phyloP scores from a whole-genome alignment of 2,113 vertebrate genomes.

The Chascanopsetta lugubris region DNA sequence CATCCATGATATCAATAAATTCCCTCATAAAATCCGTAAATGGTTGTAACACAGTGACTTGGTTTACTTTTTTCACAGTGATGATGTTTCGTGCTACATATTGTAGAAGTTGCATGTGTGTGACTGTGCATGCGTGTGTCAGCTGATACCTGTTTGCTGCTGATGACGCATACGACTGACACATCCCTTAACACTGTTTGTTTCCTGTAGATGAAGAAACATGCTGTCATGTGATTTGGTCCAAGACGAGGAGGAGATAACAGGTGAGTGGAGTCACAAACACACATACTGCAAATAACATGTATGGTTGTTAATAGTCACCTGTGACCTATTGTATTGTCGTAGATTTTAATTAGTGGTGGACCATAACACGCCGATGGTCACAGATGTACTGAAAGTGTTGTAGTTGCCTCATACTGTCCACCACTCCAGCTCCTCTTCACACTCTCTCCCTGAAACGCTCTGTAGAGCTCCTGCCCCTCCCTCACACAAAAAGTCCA shows the following conservation, averaged over 20 bases:
- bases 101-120: not conserved
- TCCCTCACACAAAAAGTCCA: too few relatives aligned
- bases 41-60: slow-evolving; percentile 85
- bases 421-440: too few relatives aligned
- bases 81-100: slow-evolving; percentile 57
- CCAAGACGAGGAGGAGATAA: slow-evolving; percentile 25
- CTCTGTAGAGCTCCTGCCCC: too few relatives aligned
- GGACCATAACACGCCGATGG: too few relatives aligned
- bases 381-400: not conserved
- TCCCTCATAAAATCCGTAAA: slow-evolving; percentile 81
- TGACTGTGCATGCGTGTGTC: slow-evolving; percentile 66
- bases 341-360: too few relatives aligned
- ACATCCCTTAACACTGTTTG: slow-evolving; percentile 42
- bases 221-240: slow-evolving; percentile 42
- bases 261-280: slow-evolving; percentile 69
- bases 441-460: too few relatives aligned
- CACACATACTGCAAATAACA: too few relatives aligned
- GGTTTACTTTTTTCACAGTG: slow-evolving; percentile 99
- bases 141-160: slow-evolving; percentile 8
- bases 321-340: too few relatives aligned
- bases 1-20: slow-evolving; percentile 86
- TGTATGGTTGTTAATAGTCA: not conserved
- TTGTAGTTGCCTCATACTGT: not conserved
- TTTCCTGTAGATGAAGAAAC: slow-evolving; percentile 64
- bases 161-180: slow-evolving; percentile 1